Percentiles rank a stretch among this genome's conserved stretches.
Evolutionary conservation across 2,797 vertebrate species (phyloP).

Genomic region (Gymnopithys bicolor): DNA sequence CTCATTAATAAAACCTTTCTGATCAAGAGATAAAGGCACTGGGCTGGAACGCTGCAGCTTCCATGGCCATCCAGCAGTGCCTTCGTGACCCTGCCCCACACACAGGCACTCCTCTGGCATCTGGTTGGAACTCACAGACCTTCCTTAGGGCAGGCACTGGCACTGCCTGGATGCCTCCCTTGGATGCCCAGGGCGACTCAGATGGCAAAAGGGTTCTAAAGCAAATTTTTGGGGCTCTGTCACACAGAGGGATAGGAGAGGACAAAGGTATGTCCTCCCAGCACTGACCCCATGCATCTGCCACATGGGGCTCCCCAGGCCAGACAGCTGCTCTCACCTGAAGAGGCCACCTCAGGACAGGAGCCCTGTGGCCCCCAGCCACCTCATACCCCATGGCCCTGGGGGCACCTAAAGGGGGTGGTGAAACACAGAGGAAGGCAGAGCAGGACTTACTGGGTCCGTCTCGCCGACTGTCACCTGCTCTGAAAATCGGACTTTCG

Average conservation of each 20-base stretch:
- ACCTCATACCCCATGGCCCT: fast-evolving
- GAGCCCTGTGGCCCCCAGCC: background rate
- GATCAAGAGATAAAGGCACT: background rate
- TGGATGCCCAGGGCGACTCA: background rate
- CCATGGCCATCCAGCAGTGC: background rate
- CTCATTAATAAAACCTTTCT: conserved; percentile 2
- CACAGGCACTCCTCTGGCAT: background rate
- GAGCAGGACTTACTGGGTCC: conserved; percentile 86
- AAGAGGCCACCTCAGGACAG: background rate
- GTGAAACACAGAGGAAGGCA: background rate
- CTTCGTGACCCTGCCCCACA: background rate
- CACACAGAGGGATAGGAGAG: background rate
- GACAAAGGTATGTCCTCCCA: background rate
- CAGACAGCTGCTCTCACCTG: background rate
- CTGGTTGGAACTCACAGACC: background rate
- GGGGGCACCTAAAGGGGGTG: background rate
- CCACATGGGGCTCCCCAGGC: background rate
- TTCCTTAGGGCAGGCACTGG: background rate
- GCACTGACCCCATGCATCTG: background rate
- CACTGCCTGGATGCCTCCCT: background rate
- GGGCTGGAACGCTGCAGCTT: background rate
- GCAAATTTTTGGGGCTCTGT: background rate
- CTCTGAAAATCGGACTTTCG: conserved; percentile 97
- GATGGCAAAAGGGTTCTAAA: background rate
- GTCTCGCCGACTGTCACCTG: conserved; percentile 94